phyloP scores from a whole-genome alignment of 2,113 vertebrate species.

The Oreochromis spilurus region DNA sequence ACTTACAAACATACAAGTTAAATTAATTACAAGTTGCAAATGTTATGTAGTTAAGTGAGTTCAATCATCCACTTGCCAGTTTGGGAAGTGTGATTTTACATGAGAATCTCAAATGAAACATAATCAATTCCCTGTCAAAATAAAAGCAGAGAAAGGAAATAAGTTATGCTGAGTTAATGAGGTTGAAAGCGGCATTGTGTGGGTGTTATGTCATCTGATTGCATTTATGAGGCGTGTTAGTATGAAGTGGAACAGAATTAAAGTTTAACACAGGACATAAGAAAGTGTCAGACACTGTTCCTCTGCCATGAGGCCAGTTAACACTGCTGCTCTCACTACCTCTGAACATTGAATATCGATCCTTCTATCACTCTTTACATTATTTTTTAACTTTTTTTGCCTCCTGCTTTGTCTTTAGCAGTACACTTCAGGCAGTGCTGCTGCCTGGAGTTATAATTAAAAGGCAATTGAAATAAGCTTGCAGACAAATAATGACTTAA shows the following conservation, averaged over 20 bases:
- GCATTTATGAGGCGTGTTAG: neutral
- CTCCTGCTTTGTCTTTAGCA: neutral
- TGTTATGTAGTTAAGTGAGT: neutral
- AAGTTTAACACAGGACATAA: neutral
- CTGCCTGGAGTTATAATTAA: neutral
- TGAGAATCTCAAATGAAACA: neutral
- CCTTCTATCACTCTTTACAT: conserved; percentile 13
- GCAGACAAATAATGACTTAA: neutral
- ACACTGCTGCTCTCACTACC: conserved; percentile 2
- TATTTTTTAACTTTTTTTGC: neutral
- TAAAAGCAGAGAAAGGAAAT: neutral
- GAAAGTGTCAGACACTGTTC: neutral
- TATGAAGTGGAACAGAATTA: neutral
- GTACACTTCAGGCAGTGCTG: neutral
- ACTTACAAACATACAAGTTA: neutral
- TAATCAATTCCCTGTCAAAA: neutral
- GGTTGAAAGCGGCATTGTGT: neutral
- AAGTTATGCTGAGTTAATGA: neutral
- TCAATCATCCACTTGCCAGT: neutral
- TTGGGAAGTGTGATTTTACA: neutral
- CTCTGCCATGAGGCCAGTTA: conserved; percentile 33
- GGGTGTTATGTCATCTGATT: neutral
- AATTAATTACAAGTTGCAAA: neutral
- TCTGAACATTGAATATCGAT: conserved; percentile 48
- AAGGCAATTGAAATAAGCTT: neutral